Percentiles rank a stretch among this genome's conserved stretches.
phyloP scores from a whole-genome alignment of 1,140 invertebrate genomes.

The Epicauta chinensis region DNA sequence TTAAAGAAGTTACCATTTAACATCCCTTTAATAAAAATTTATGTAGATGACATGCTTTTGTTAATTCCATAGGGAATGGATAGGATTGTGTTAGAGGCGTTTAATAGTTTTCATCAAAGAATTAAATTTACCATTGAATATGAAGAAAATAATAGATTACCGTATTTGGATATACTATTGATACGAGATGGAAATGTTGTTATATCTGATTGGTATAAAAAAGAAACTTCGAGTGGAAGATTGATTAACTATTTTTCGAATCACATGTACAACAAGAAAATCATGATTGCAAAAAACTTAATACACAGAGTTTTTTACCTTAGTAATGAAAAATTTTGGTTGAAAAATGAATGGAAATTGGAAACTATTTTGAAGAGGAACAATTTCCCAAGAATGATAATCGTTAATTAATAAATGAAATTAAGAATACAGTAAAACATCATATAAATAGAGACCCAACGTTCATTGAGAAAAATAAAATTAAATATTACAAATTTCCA shows the following conservation, averaged over 20 bases:
- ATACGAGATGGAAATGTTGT: neutral
- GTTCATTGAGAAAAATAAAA: no score
- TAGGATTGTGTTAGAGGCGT: neutral
- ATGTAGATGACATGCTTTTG: neutral
- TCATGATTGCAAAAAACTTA: neutral
- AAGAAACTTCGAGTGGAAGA: neutral
- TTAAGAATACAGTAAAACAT: no score
- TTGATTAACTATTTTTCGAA: neutral
- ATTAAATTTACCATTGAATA: neutral
- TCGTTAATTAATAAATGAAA: no score
- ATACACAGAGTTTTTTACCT: neutral
- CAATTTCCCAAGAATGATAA: no score
- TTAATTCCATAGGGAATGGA: neutral
- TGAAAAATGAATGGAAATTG: no score
- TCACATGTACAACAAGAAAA: neutral
- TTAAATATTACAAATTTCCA: no score
- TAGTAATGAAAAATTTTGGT: no score
- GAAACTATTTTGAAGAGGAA: no score
- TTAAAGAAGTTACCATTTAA: no score
- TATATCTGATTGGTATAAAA: neutral
- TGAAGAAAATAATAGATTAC: neutral
- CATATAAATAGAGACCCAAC: no score
- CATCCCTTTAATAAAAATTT: no score
- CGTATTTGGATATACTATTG: neutral
- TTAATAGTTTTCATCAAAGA: neutral